These are phyloP conservation scores for Crocodylus rhombifer DNA, from an alignment of 2,797 vertebrate genomes.

Conservation along the genomic window DNA sequence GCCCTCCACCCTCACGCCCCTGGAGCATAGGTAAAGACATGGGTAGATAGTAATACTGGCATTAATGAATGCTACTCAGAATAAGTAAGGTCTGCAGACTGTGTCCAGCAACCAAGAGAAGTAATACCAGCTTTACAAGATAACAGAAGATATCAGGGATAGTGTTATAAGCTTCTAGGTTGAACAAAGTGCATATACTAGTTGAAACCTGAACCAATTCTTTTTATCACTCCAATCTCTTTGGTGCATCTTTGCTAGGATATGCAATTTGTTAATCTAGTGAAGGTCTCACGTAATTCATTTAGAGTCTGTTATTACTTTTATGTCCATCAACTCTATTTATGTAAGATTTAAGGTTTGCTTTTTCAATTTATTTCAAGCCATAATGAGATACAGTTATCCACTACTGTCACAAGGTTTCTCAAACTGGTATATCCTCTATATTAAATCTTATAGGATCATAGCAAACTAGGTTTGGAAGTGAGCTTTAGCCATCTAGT, in stretches of 20 bases:
- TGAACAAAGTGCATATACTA: neutral
- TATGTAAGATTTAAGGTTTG: neutral
- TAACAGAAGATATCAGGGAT: neutral
- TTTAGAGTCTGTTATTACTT: neutral
- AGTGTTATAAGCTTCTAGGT: neutral
- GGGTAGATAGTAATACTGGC: neutral
- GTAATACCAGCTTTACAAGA: neutral
- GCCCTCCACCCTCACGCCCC: no score
- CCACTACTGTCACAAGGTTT: neutral
- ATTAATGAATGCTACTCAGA: neutral
- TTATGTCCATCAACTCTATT: neutral
- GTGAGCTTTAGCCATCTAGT: no score
- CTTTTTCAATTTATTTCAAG: constrained; percentile 13
- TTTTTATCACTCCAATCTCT: fast-evolving
- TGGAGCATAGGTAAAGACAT: no score
- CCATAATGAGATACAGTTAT: neutral
- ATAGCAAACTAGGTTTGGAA: no score
- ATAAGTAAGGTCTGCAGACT: neutral
- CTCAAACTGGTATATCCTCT: constrained; percentile 31
- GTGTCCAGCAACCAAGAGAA: neutral
- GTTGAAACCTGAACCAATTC: neutral
- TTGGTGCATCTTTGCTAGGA: neutral
- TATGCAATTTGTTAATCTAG: neutral
- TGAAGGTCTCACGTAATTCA: neutral
- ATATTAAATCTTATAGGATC: neutral